Percentiles rank a stretch among this genome's conserved stretches.
phyloP scores from a whole-genome alignment of 2,113 vertebrate genomes.

The Corythornis cristatus region DNA sequence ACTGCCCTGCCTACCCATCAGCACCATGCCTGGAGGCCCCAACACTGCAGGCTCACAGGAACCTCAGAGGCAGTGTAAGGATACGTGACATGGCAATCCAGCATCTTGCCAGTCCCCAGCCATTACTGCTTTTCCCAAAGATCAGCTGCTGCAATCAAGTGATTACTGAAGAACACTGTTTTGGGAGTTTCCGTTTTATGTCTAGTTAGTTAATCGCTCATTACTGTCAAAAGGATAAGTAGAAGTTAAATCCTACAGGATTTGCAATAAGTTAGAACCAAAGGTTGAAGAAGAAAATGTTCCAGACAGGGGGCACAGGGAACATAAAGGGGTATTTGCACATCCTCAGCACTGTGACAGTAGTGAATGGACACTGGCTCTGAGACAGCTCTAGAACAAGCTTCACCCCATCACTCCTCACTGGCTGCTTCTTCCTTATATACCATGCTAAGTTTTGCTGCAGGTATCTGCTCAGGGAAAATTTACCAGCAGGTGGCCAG shows the following conservation, averaged over 20 bases:
- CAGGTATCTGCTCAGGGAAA: background rate
- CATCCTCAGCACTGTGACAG: background rate
- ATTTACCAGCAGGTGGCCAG: background rate
- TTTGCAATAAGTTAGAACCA: constrained; percentile 34
- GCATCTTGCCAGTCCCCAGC: background rate
- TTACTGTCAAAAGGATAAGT: constrained; percentile 71
- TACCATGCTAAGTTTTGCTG: background rate
- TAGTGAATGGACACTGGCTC: background rate
- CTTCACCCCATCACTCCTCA: background rate
- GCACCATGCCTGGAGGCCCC: background rate
- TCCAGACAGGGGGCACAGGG: background rate
- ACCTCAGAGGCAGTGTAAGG: background rate
- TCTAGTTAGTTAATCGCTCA: constrained; percentile 69
- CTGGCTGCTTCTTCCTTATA: background rate
- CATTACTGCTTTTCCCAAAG: background rate
- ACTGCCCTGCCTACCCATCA: background rate
- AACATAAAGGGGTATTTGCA: background rate
- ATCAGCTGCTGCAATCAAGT: background rate
- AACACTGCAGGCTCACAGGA: background rate
- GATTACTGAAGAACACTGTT: background rate
- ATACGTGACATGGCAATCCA: background rate
- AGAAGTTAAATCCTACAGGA: constrained; percentile 59
- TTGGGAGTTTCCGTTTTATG: constrained; percentile 50
- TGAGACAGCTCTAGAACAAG: background rate
- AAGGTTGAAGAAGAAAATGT: background rate